Evolutionary conservation across 2,797 vertebrate species (phyloP).

Genomic region (Molossus alvarezi): DNA sequence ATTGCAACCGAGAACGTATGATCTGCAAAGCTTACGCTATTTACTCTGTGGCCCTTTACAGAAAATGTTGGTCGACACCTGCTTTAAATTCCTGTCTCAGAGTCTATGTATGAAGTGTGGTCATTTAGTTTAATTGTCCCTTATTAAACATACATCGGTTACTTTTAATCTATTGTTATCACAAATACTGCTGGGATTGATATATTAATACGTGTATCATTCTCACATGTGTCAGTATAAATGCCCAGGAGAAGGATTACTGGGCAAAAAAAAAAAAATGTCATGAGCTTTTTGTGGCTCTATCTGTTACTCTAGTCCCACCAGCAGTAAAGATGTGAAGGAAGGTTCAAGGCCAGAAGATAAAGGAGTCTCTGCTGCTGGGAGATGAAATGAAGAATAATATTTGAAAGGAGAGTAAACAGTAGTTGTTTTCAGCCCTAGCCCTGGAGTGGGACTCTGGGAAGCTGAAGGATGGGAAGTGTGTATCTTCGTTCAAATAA

Average conservation of each 20-base stretch:
- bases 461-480: not conserved
- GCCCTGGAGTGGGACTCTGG: not conserved
- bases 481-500: not conserved
- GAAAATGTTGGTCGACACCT: not conserved
- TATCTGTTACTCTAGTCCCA: not conserved
- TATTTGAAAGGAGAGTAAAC: not conserved
- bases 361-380: not conserved
- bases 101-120: not conserved
- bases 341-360: not conserved
- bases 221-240: conserved; percentile 5
- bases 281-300: not conserved
- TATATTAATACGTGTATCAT: not conserved
- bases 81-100: conserved; percentile 31
- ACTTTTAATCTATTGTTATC: conserved; percentile 20
- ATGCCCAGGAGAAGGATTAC: not conserved
- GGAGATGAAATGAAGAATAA: not conserved
- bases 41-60: not conserved
- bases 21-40: not conserved
- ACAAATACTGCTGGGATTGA: not conserved
- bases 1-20: not conserved
- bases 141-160: not conserved
- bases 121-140: conserved; percentile 10
- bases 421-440: not conserved
- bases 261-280: not conserved
- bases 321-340: not conserved